phyloP scores from a whole-genome alignment of 2,113 vertebrate species.

The Dryoscopus gambensis region DNA sequence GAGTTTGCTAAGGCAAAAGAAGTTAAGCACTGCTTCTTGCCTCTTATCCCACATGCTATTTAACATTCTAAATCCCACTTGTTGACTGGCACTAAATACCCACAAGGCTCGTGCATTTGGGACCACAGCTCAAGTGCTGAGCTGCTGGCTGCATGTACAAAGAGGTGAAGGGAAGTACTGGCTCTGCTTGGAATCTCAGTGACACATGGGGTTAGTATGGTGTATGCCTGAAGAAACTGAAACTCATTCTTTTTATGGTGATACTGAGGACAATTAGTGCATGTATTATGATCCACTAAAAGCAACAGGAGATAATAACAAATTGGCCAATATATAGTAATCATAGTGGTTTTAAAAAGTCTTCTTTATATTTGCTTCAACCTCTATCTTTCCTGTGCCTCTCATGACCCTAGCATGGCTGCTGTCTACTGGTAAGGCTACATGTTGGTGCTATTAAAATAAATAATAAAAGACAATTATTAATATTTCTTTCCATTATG shows the following conservation, averaged over 20 bases:
- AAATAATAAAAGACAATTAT: neutral
- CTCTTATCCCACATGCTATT: neutral
- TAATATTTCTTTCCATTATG: neutral
- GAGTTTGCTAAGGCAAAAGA: neutral
- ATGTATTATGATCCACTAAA: neutral
- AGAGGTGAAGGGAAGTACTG: neutral
- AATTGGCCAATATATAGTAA: neutral
- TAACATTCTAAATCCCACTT: neutral
- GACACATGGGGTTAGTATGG: neutral
- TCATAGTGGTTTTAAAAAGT: neutral
- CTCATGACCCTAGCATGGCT: neutral
- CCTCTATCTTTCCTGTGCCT: neutral
- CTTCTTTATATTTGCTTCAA: neutral
- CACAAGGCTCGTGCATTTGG: neutral
- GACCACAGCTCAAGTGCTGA: neutral
- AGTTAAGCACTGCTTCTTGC: neutral
- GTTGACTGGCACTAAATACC: neutral
- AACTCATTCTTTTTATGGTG: neutral
- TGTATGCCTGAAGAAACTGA: neutral
- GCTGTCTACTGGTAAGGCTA: neutral
- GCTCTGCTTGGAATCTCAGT: neutral
- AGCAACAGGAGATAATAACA: neutral
- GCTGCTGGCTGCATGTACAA: neutral
- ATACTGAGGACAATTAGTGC: neutral
- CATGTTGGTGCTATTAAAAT: neutral